Percentiles rank a stretch among this genome's conserved stretches.
These are phyloP conservation scores for Rhyacophila brunnea DNA, from an alignment of 1,140 invertebrate species.

Conservation along the genomic window DNA sequence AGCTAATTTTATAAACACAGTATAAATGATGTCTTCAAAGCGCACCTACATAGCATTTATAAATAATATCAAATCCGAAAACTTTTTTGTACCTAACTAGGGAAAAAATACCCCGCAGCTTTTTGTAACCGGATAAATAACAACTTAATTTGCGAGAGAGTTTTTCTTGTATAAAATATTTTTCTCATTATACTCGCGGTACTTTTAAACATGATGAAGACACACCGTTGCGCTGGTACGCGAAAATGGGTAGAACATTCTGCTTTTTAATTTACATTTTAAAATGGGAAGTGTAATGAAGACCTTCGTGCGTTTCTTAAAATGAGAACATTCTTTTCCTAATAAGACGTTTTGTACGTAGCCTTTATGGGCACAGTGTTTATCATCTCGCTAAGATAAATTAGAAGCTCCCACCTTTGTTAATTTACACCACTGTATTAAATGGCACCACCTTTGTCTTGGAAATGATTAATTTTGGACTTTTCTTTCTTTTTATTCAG, in stretches of 20 bases:
- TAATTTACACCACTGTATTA: constrained; percentile 27
- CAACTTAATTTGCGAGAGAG: constrained; percentile 15
- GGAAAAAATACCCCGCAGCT: too few species aligned
- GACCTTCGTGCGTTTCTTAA: constrained; percentile 19
- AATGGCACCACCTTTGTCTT: constrained; percentile 22
- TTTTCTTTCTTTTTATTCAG: too few species aligned
- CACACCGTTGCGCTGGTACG: neutral
- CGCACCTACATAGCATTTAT: too few species aligned
- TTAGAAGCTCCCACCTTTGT: constrained; percentile 17
- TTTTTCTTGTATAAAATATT: constrained; percentile 16
- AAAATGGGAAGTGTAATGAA: constrained; percentile 27
- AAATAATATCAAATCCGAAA: too few species aligned
- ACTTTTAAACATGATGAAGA: constrained; percentile 12
- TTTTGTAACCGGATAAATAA: neutral
- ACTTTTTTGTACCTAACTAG: too few species aligned
- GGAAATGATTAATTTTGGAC: constrained; percentile 13
- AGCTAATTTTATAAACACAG: too few species aligned
- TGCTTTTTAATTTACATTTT: constrained; percentile 30
- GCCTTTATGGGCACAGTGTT: constrained; percentile 10
- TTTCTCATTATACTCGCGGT: constrained; percentile 17
- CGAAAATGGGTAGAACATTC: constrained; percentile 14
- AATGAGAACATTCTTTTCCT: constrained; percentile 21
- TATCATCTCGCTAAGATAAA: constrained; percentile 19
- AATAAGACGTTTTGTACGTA: constrained; percentile 17
- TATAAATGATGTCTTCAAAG: too few species aligned